Evolutionary conservation across 2,888 invertebrate species (phyloP), one percentile per base, ranked within the genome.

Genomic region (Adelognathus sp.): DNA sequence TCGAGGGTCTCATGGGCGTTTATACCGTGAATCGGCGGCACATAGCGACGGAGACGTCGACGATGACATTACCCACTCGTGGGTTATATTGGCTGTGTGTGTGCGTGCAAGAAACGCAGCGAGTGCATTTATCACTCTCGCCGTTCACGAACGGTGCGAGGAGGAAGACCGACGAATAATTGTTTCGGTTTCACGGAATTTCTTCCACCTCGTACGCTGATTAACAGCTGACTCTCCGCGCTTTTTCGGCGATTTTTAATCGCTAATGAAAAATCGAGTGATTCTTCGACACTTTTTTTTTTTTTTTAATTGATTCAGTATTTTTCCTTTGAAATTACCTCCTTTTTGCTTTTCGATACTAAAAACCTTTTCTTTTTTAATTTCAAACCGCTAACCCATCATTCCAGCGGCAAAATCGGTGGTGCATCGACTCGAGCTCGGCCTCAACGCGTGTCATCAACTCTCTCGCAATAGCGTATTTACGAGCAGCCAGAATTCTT

Each of bases 401-500:
- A 16, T 14, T 52, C 50, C 21, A 36, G 63, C 27, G 39, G 36
- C 27, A n/a, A 33, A 73, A 58, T 9, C 61, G 56, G 61, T 44
- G 27, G 67, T 24, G 31, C 61, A 39, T 50, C 58, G 18, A 14
- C 9, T 7, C n/a, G 14, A n/a, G n/a, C 7, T 46, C 31, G 41
- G 24, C 41, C 11, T 52, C 41, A n/a, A n/a, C n/a, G 24, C 39
- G 66, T 64, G 54, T 79, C 79, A 79, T 79, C 75, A 79, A 79
- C 75, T 70, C 79, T 75, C 75, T 75, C 75, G 74, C 71, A 79
- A 79, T 75, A 61, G 66, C 61, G 79, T 71, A 75, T 79, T 75
- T 75, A 75, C 74, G 75, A 79, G 75, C 11, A 14, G 18, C 16
- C 16, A 66, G 69, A 78, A 24, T 44, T 7, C 36, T 33, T 69